Conservation (phyloP, 2,797 vertebrate species). For the Cossypha niveicapilla region DNA sequence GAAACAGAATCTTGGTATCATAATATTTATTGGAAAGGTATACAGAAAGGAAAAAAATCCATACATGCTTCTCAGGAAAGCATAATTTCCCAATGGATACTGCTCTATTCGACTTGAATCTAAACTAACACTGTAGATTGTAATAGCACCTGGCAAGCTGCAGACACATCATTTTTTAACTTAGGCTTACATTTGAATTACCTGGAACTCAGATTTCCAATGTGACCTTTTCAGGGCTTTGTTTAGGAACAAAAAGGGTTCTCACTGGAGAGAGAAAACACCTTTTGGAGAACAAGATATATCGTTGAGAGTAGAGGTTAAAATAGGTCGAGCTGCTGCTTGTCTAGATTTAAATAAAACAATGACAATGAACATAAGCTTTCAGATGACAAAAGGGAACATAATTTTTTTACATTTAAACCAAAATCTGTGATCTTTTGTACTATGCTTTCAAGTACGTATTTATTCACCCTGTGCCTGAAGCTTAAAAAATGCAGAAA, state of each 20-base stretch:
- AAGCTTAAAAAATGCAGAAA: not conserved
- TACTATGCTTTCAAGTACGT: not conserved
- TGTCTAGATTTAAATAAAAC: constrained; percentile 46
- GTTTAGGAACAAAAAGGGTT: constrained; percentile 61
- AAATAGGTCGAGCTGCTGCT: not conserved
- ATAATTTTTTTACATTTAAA: not conserved
- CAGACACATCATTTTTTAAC: constrained; percentile 66
- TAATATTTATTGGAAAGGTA: constrained; percentile 27
- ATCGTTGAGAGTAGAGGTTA: not conserved
- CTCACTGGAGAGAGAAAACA: constrained; percentile 28
- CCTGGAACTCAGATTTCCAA: constrained; percentile 67
- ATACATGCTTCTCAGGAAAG: constrained; percentile 27
- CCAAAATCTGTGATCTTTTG: not conserved
- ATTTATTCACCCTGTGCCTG: not conserved
- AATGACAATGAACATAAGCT: not conserved
- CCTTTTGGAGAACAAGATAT: constrained; percentile 16
- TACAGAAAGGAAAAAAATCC: constrained; percentile 53
- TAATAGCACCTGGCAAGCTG: constrained; percentile 60
- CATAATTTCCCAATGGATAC: constrained; percentile 32
- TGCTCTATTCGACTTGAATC: constrained; percentile 43
- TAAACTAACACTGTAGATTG: constrained; percentile 62
- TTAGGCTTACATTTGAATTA: constrained; percentile 59
- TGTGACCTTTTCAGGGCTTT: constrained; percentile 67
- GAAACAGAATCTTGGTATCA: constrained; percentile 35
- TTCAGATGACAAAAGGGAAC: not conserved